Conservation (phyloP, 1,140 invertebrate species). For the Archegozetes longisetosus region DNA sequence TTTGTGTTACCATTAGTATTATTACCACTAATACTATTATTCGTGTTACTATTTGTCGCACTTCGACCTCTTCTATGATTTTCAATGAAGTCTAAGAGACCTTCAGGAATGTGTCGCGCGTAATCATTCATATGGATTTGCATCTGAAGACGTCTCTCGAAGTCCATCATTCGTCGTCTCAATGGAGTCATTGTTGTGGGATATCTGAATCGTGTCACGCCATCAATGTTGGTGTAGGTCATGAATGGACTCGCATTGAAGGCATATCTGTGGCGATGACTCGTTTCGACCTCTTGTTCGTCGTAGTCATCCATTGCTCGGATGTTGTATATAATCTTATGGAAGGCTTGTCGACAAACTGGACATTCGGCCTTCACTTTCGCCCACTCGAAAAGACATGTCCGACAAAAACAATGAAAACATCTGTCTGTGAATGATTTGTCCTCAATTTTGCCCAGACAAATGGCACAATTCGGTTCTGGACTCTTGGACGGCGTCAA, state of each 20-base stretch:
- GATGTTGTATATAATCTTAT: conserved; percentile 80
- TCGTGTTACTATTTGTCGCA: not conserved
- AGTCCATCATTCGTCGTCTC: conserved; percentile 34
- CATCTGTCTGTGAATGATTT: conserved; percentile 82
- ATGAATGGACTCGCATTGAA: not conserved
- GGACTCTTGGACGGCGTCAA: conserved; percentile 22
- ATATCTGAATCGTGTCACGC: conserved; percentile 20
- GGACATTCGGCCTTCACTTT: conserved; percentile 88
- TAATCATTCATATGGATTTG: not conserved
- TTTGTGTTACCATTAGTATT: not conserved
- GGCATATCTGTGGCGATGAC: not conserved
- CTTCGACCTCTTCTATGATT: not conserved
- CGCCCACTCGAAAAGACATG: conserved; percentile 80
- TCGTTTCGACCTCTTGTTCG: conserved; percentile 46
- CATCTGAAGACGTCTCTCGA: too few species aligned
- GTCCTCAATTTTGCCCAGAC: conserved; percentile 62
- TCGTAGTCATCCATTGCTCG: conserved; percentile 71
- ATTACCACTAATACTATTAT: not conserved
- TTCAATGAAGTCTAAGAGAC: not conserved
- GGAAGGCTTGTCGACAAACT: conserved; percentile 77
- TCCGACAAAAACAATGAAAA: conserved; percentile 83
- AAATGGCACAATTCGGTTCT: conserved; percentile 60
- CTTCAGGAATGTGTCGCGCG: not conserved
- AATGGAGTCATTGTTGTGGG: conserved; percentile 38
- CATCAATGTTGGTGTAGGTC: not conserved